Conservation (phyloP, 1,140 invertebrate species). For the Zeugodacus cucurbitae region DNA sequence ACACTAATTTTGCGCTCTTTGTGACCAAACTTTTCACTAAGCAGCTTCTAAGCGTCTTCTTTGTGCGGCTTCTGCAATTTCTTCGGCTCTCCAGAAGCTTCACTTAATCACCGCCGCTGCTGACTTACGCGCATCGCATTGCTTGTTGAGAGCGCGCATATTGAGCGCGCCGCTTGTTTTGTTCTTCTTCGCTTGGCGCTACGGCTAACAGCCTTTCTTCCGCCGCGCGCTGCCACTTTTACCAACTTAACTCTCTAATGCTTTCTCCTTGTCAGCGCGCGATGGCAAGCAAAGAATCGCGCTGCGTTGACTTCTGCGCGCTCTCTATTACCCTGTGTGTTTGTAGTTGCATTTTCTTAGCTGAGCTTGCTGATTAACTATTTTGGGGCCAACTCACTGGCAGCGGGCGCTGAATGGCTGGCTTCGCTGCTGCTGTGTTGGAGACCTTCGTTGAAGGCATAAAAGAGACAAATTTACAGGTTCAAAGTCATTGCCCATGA, state of each 20-base stretch:
- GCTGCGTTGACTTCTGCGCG: not conserved
- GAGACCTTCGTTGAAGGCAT: slow-evolving; percentile 56
- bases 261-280: slow-evolving; percentile 12
- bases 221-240: not conserved
- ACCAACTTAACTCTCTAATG: not conserved
- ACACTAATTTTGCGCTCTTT: not conserved
- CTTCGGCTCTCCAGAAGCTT: not conserved
- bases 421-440: not conserved
- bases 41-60: not conserved
- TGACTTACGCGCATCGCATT: not conserved
- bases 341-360: not conserved
- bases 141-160: not conserved
- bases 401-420: not conserved
- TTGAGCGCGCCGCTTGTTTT: not conserved
- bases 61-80: not conserved
- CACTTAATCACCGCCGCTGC: not conserved
- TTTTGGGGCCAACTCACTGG: slow-evolving; percentile 27
- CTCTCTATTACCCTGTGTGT: not conserved
- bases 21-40: not conserved
- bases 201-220: not conserved
- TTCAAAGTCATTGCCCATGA: slow-evolving; percentile 66
- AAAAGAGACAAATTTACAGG: slow-evolving; percentile 63
- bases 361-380: not conserved
- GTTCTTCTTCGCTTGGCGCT: not conserved
- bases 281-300: not conserved